Conservation (phyloP, 2,797 vertebrate genomes). For the Halcyon chelicuti region DNA sequence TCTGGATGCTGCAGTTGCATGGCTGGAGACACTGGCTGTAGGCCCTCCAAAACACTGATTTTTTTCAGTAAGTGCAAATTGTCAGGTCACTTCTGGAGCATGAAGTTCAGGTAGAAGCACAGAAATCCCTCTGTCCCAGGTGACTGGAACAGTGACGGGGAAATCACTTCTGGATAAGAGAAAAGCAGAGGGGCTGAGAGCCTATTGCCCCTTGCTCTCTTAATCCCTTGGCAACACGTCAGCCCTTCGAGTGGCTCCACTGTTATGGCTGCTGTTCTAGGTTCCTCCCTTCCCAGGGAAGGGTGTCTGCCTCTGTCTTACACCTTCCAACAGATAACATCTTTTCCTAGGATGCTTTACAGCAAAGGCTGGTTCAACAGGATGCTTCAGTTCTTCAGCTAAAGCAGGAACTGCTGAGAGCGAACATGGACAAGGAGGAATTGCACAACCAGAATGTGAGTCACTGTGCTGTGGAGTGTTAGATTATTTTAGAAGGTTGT, state of each 20-base stretch:
- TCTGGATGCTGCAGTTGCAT: background rate
- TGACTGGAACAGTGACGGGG: background rate
- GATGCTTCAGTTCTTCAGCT: constrained; percentile 93
- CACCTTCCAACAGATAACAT: background rate
- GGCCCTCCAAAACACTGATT: background rate
- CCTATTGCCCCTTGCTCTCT: background rate
- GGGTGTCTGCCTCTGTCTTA: background rate
- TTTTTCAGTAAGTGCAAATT: background rate
- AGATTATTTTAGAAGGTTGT: background rate
- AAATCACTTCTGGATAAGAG: background rate
- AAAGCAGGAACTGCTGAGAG: constrained; percentile 93
- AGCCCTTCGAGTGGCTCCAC: background rate
- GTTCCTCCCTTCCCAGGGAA: background rate
- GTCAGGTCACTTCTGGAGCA: background rate
- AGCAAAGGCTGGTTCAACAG: constrained; percentile 91
- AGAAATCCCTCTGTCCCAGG: background rate
- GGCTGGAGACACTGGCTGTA: background rate
- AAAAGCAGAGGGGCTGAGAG: background rate
- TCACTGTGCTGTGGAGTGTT: background rate
- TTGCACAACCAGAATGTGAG: constrained; percentile 92
- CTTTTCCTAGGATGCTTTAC: constrained; percentile 89
- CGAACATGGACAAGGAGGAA: constrained; percentile 91
- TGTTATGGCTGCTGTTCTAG: background rate
- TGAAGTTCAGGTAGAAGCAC: background rate
- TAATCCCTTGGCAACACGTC: background rate